Evolutionary conservation across 2,113 vertebrate genomes (phyloP).

Genomic region (Oncorhynchus nerka): DNA sequence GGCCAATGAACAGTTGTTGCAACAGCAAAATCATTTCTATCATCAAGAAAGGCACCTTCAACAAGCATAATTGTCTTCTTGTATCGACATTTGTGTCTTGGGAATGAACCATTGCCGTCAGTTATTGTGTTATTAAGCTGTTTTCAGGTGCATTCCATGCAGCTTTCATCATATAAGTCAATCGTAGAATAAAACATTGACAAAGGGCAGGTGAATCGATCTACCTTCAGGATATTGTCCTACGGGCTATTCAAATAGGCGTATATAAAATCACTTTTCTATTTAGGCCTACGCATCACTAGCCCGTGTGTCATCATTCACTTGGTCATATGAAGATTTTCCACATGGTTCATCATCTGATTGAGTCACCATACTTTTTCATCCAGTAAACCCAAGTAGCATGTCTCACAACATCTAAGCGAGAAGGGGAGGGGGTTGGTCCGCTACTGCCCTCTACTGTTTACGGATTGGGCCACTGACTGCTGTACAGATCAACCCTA

Average conservation of each 20-base stretch:
- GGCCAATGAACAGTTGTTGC: not conserved
- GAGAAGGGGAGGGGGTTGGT: conserved; percentile 10
- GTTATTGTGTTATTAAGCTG: not conserved
- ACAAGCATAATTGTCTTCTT: not conserved
- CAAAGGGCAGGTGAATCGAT: not conserved
- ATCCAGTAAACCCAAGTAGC: not conserved
- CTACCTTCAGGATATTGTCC: no score
- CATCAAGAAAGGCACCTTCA: not conserved
- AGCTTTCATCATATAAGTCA: not conserved
- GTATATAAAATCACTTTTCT: not conserved
- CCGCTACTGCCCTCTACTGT: conserved; percentile 71
- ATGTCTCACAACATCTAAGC: not conserved
- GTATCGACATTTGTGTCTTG: not conserved
- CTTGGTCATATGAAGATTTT: not conserved
- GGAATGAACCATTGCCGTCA: not conserved
- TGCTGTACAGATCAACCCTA: no score
- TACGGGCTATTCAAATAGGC: not conserved
- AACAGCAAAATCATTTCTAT: not conserved
- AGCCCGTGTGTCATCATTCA: not conserved
- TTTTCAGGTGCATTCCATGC: not conserved
- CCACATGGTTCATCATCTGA: not conserved
- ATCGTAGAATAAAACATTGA: not conserved
- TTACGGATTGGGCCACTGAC: conserved; percentile 46
- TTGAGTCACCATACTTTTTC: not conserved
- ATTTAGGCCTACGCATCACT: not conserved